Percentiles rank a stretch among this genome's conserved stretches.
phyloP scores from a whole-genome alignment of 2,113 vertebrate genomes.

The Pteruthius melanotis region DNA sequence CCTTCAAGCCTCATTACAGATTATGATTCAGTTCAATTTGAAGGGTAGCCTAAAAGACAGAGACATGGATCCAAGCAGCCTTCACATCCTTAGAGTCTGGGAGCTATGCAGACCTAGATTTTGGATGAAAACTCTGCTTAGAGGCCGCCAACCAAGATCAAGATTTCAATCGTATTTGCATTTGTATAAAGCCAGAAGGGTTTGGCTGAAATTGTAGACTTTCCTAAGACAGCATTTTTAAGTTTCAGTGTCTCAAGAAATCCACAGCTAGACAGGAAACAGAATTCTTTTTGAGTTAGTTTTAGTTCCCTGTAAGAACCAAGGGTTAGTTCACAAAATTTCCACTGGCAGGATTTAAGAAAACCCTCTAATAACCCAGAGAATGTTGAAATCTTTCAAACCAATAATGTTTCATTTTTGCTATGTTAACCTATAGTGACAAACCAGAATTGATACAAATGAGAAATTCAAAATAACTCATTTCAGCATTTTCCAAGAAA shows the following conservation, averaged over 20 bases:
- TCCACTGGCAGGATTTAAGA: background rate
- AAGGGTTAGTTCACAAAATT: background rate
- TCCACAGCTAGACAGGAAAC: background rate
- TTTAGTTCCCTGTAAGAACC: background rate
- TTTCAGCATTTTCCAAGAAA: background rate
- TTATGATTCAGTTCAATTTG: background rate
- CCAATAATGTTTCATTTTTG: background rate
- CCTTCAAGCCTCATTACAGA: background rate
- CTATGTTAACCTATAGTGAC: background rate
- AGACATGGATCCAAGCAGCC: background rate
- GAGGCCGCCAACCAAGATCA: background rate
- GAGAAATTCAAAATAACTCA: background rate
- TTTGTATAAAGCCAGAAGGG: constrained; percentile 11
- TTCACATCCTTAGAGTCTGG: background rate
- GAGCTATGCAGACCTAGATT: background rate
- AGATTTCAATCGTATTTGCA: background rate
- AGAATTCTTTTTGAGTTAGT: background rate
- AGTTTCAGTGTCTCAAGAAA: background rate
- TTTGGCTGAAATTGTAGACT: background rate
- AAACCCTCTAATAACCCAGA: background rate
- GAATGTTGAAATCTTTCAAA: background rate
- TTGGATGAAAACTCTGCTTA: background rate
- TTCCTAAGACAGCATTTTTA: background rate
- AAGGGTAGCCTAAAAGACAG: background rate
- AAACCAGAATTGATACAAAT: background rate